Evolutionary conservation across 2,113 vertebrate genomes (phyloP).

Genomic region (Upupa epops): DNA sequence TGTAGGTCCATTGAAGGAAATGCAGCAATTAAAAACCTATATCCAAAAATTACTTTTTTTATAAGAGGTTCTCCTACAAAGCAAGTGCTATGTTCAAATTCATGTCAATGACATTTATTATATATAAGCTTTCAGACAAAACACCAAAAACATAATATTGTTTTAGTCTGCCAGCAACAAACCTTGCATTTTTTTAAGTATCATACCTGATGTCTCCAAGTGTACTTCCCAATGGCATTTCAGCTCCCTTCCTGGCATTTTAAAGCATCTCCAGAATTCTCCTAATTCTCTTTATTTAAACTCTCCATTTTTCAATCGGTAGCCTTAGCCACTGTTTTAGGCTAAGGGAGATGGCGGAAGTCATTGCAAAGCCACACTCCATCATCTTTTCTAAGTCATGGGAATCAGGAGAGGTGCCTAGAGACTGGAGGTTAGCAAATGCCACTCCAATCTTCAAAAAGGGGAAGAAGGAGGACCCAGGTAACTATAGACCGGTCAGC

Average conservation of each 20-base stretch:
- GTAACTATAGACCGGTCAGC: too few species aligned
- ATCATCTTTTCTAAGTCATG: too few species aligned
- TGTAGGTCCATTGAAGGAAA: background rate
- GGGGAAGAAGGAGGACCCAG: too few species aligned
- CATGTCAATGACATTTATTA: background rate
- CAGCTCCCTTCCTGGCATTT: background rate
- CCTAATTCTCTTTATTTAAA: background rate
- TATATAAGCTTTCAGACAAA: background rate
- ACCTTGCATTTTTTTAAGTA: background rate
- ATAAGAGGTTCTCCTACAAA: background rate
- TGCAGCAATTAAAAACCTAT: constrained; percentile 33
- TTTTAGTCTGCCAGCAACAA: background rate
- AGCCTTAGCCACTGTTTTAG: background rate
- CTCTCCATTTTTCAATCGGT: background rate
- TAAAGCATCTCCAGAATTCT: background rate
- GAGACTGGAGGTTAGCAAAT: too few species aligned
- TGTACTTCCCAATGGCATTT: background rate
- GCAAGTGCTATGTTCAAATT: background rate
- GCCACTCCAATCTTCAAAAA: too few species aligned
- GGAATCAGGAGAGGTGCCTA: too few species aligned
- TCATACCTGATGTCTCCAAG: background rate
- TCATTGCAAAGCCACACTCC: too few species aligned
- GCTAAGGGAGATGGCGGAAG: background rate
- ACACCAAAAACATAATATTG: background rate
- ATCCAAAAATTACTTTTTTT: background rate